Conservation (phyloP, 2,888 invertebrate species). For the Netelia melanura region DNA sequence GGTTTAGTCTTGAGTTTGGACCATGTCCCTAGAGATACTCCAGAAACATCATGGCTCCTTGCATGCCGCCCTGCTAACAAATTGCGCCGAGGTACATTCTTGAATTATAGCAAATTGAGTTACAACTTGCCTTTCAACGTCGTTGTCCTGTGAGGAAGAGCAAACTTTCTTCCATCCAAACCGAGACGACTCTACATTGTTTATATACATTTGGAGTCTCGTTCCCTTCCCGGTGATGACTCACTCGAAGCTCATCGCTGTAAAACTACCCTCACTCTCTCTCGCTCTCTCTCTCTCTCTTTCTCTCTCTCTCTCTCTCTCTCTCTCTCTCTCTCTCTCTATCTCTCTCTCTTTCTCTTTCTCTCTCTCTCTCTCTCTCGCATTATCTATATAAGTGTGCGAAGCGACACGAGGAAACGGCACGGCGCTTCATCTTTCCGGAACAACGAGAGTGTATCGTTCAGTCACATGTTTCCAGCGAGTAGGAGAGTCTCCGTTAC, state of each 20-base stretch:
- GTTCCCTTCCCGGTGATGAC: not conserved
- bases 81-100: conserved; percentile 45
- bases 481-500: conserved; percentile 16
- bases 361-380: not conserved
- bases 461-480: conserved; percentile 11
- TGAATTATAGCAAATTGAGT: conserved; percentile 56
- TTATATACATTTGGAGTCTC: not conserved
- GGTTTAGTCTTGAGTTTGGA: conserved; percentile 15
- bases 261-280: conserved; percentile 2
- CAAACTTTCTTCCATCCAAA: conserved; percentile 17
- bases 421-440: not conserved
- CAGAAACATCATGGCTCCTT: not conserved
- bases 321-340: not conserved
- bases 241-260: conserved; percentile 3
- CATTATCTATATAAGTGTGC: not conserved
- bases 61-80: conserved; percentile 18
- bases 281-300: not conserved
- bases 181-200: not conserved
- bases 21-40: conserved; percentile 8
- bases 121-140: conserved; percentile 58
- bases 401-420: not conserved
- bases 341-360: not conserved
- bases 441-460: conserved; percentile 19
- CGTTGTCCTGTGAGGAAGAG: conserved; percentile 40
- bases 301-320: too few species aligned